A percentile compares a stretch with the other conserved stretches of the same genome.
Evolutionary conservation across 2,797 vertebrate species (phyloP).

Genomic region (Cryptoblepharus egeriae): DNA sequence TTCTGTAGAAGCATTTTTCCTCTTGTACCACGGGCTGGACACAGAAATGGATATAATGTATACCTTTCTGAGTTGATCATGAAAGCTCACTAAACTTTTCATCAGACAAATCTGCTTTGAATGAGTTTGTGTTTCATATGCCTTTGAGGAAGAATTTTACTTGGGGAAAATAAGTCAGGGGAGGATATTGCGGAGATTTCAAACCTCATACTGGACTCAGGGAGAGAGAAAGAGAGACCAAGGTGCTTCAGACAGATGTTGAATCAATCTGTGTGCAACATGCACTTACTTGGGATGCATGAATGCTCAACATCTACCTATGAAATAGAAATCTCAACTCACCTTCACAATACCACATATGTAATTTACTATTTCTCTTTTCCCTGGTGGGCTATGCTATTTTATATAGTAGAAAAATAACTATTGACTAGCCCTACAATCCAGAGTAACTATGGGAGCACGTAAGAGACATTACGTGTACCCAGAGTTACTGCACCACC

Average conservation of each 20-base stretch:
- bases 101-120: slow-evolving; percentile 51
- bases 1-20: background rate
- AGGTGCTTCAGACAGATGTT: slow-evolving; percentile 27
- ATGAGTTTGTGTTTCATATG: slow-evolving; percentile 56
- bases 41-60: slow-evolving; percentile 19
- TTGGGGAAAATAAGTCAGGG: slow-evolving; percentile 46
- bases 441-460: too few species aligned
- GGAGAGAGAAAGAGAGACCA: slow-evolving; percentile 27
- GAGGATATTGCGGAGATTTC: slow-evolving; percentile 58
- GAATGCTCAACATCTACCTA: background rate
- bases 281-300: background rate
- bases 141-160: slow-evolving; percentile 48
- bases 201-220: slow-evolving; percentile 36
- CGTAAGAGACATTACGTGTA: too few species aligned
- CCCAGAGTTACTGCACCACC: too few species aligned
- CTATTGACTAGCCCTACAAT: too few species aligned
- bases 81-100: slow-evolving; percentile 58
- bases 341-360: background rate
- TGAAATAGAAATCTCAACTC: background rate
- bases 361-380: background rate
- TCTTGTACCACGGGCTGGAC: background rate
- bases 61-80: slow-evolving; percentile 20
- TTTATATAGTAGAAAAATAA: too few species aligned
- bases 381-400: background rate
- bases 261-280: background rate